Evolutionary conservation across 2,888 invertebrate genomes (phyloP).

Genomic region (Blastobasis adustella): DNA sequence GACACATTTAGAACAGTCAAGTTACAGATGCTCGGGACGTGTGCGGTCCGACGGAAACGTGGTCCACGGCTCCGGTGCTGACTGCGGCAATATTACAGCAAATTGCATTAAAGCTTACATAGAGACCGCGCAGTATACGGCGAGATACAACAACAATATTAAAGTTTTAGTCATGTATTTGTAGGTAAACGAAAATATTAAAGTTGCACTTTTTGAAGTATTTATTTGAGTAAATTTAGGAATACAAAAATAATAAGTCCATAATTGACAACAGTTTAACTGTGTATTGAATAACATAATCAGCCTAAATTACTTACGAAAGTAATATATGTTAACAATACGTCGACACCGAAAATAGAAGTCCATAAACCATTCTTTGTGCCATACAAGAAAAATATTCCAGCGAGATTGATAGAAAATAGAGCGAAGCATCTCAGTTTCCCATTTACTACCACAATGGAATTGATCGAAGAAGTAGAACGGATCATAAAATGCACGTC

Average conservation of each 20-base stretch:
- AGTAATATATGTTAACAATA: too few species aligned
- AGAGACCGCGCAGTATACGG: slow-evolving; percentile 40
- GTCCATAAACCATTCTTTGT: too few species aligned
- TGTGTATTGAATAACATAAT: too few species aligned
- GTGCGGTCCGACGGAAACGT: neutral
- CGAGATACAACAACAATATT: slow-evolving; percentile 17
- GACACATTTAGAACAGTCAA: slow-evolving; percentile 13
- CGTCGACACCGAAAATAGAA: too few species aligned
- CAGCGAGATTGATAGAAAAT: slow-evolving; percentile 8
- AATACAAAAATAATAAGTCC: too few species aligned
- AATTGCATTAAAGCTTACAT: slow-evolving; percentile 61
- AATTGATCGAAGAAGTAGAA: slow-evolving; percentile 51
- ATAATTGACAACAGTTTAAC: too few species aligned
- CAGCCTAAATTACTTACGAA: too few species aligned
- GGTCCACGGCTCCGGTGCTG: slow-evolving; percentile 21
- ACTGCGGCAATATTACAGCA: slow-evolving; percentile 45
- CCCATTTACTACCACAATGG: slow-evolving; percentile 30
- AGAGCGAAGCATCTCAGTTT: slow-evolving; percentile 25
- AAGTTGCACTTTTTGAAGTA: too few species aligned
- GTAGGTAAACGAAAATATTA: too few species aligned
- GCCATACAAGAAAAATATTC: too few species aligned
- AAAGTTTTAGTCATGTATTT: too few species aligned
- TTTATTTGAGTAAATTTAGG: too few species aligned
- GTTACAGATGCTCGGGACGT: slow-evolving; percentile 7
- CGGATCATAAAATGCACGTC: slow-evolving; percentile 68